These are phyloP conservation scores for Drosophila trapezifrons DNA, from an alignment of 1,140 invertebrate genomes.

Conservation along the genomic window DNA sequence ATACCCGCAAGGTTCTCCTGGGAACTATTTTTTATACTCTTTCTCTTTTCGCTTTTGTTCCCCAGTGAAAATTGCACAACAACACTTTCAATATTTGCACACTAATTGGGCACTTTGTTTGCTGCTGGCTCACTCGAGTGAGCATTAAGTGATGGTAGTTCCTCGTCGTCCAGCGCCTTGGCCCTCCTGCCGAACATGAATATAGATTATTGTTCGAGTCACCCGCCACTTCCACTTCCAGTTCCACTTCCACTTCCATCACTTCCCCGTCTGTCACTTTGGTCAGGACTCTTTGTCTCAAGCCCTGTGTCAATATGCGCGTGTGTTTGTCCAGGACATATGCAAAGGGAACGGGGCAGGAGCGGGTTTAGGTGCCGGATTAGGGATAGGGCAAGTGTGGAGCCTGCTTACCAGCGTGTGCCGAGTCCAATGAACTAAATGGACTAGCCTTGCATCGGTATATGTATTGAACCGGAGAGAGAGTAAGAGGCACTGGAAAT, in stretches of 20 bases:
- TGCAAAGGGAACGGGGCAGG: conserved; percentile 21
- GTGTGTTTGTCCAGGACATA: conserved; percentile 68
- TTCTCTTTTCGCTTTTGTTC: conserved; percentile 15
- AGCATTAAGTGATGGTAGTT: conserved; percentile 58
- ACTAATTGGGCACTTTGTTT: conserved; percentile 77
- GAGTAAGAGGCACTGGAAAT: conserved; percentile 4
- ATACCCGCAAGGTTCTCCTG: conserved; percentile 8
- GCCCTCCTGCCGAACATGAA: conserved; percentile 57
- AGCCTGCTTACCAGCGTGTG: conserved; percentile 54
- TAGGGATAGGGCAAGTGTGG: background rate
- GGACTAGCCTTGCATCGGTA: conserved; percentile 23
- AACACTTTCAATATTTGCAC: conserved; percentile 80
- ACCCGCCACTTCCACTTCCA: conserved; percentile 1
- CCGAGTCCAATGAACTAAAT: conserved; percentile 76
- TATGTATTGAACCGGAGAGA: conserved; percentile 16
- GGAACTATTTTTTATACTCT: conserved; percentile 22
- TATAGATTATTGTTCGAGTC: conserved; percentile 73
- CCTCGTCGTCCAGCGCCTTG: conserved; percentile 3
- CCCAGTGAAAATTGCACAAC: conserved; percentile 44
- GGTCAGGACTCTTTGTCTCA: conserved; percentile 62
- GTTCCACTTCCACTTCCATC: background rate
- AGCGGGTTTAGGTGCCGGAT: background rate
- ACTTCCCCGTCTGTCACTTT: conserved; percentile 27
- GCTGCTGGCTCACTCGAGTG: conserved; percentile 43
- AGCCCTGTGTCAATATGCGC: conserved; percentile 75